Conservation (phyloP, 2,797 vertebrate species). For the Peromyscus melanophrys region DNA sequence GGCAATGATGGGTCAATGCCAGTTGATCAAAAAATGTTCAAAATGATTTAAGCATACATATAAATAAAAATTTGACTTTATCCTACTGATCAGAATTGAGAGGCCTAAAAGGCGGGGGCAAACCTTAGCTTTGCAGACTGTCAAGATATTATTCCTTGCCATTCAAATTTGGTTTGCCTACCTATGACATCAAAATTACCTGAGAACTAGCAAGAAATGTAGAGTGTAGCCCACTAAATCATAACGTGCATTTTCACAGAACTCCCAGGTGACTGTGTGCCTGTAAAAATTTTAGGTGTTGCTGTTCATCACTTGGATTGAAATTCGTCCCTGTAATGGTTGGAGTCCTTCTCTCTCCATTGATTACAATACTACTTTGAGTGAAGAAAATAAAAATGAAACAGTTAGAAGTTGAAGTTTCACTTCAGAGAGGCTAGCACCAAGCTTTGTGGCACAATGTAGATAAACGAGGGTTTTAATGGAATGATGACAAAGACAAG, state of each 20-base stretch:
- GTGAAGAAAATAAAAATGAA: neutral
- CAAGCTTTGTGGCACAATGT: neutral
- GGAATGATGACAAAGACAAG: constrained; percentile 55
- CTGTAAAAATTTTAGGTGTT: constrained; percentile 31
- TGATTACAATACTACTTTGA: constrained; percentile 18
- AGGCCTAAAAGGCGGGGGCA: neutral
- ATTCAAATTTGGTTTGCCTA: neutral
- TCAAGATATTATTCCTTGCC: neutral
- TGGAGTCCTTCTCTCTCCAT: neutral
- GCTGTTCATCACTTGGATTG: neutral
- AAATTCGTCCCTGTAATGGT: neutral
- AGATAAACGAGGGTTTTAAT: constrained; percentile 11
- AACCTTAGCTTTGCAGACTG: neutral
- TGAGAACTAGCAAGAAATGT: neutral
- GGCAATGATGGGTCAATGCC: neutral
- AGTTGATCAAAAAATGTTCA: neutral
- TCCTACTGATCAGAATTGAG: constrained; percentile 19
- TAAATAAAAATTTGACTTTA: neutral
- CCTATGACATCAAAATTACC: neutral
- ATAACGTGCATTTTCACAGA: constrained; percentile 17
- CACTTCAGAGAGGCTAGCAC: neutral
- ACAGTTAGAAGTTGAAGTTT: neutral
- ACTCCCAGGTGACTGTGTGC: neutral
- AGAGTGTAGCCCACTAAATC: neutral
- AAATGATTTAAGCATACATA: neutral